A percentile compares a stretch with the other conserved stretches of the same genome.
phyloP scores from a whole-genome alignment of 1,140 invertebrate species.

The Fopius arisanus region DNA sequence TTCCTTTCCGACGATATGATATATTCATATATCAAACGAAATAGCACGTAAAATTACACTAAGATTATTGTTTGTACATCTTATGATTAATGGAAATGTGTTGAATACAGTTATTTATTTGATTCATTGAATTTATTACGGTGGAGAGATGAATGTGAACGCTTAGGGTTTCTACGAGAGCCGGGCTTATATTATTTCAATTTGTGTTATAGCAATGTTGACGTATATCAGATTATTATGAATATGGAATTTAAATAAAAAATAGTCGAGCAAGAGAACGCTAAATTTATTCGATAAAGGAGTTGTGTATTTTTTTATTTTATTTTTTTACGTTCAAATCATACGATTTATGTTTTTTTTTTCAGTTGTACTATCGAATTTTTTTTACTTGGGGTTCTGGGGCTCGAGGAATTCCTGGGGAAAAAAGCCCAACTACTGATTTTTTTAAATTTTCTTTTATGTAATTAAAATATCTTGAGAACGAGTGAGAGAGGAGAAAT shows the following conservation, averaged over 20 bases:
- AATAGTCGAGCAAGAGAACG: background rate
- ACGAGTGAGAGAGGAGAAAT: no score
- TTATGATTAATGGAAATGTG: constrained; percentile 19
- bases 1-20: constrained; percentile 42
- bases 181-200: background rate
- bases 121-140: background rate
- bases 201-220: constrained; percentile 28
- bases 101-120: constrained; percentile 14
- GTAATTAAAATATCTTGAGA: no score
- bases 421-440: no score
- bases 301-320: no score
- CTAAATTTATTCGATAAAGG: background rate
- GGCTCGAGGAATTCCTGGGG: no score
- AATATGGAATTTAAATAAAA: background rate
- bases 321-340: no score
- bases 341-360: no score
- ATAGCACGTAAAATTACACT: constrained; percentile 39
- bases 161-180: background rate
- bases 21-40: constrained; percentile 30
- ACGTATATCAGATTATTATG: background rate
- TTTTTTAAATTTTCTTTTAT: no score
- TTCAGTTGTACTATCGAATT: no score
- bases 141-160: constrained; percentile 1
- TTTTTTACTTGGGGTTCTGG: no score
- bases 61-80: constrained; percentile 29